Evolutionary conservation across 2,797 vertebrate genomes (phyloP).

Genomic region (Mormyrops attenuatus): DNA sequence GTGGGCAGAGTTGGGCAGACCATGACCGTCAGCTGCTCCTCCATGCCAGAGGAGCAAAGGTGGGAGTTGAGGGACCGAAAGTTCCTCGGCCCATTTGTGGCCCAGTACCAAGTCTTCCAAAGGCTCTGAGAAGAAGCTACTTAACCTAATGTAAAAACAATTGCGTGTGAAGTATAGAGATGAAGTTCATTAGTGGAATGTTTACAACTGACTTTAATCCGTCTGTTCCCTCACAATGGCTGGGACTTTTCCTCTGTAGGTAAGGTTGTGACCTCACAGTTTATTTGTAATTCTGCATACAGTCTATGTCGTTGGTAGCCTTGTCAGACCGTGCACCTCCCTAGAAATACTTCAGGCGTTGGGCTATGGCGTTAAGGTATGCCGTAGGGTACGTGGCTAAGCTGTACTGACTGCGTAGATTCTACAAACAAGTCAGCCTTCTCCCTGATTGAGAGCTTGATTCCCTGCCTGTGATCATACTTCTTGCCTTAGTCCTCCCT

Average conservation of each 20-base stretch:
- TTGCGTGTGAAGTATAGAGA: background rate
- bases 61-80: background rate
- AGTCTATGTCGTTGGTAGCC: background rate
- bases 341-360: background rate
- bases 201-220: background rate
- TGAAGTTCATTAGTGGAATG: background rate
- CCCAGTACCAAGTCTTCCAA: background rate
- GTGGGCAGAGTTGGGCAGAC: conserved; percentile 34
- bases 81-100: background rate
- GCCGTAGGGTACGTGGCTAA: background rate
- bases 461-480: background rate
- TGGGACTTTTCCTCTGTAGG: background rate
- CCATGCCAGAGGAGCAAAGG: background rate
- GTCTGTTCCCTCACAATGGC: background rate
- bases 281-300: background rate
- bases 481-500: background rate
- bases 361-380: background rate
- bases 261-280: background rate
- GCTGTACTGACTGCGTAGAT: background rate
- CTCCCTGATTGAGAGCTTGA: background rate
- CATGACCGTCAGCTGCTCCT: background rate
- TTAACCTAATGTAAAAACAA: background rate
- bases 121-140: background rate
- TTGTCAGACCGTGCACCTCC: background rate
- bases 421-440: background rate